phyloP scores from a whole-genome alignment of 2,888 invertebrate species.

The Aquatica leii region DNA sequence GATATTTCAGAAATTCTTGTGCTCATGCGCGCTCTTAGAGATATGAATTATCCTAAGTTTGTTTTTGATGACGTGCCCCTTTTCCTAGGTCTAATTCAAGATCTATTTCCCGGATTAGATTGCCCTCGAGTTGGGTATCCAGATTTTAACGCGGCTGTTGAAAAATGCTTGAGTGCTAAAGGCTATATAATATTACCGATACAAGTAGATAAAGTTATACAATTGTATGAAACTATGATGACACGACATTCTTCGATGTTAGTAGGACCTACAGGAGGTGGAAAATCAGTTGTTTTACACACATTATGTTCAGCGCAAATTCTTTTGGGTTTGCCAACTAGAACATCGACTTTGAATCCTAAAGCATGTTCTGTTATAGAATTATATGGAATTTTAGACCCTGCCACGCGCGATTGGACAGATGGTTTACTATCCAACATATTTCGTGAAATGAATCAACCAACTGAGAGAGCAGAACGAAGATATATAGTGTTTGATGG shows the following conservation, averaged over 20 bases:
- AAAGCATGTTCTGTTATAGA: conserved; percentile 91
- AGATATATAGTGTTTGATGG: conserved; percentile 92
- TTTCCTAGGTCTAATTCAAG: conserved; percentile 86
- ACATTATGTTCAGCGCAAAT: conserved; percentile 82
- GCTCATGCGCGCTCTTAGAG: conserved; percentile 88
- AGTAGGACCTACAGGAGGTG: conserved; percentile 92
- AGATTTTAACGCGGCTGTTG: conserved; percentile 83
- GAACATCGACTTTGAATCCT: conserved; percentile 82
- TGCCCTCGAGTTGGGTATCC: conserved; percentile 89
- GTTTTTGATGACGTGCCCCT: conserved; percentile 90
- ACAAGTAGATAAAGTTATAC: conserved; percentile 74
- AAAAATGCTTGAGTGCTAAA: conserved; percentile 70
- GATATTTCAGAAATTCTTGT: conserved; percentile 87
- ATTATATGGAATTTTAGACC: conserved; percentile 87
- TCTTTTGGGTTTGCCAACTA: conserved; percentile 78
- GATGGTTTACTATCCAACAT: conserved; percentile 91
- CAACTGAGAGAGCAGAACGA: conserved; percentile 74
- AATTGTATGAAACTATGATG: conserved; percentile 95
- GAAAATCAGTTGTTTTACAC: conserved; percentile 86
- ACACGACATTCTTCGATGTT: conserved; percentile 92
- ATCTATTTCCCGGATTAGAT: conserved; percentile 90
- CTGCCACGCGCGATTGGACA: conserved; percentile 89
- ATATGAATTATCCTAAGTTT: conserved; percentile 95
- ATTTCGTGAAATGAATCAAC: conserved; percentile 90
- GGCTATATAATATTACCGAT: conserved; percentile 74